A percentile compares a stretch with the other conserved stretches of the same genome.
These are phyloP conservation scores for Menura novaehollandiae DNA, from an alignment of 2,113 vertebrate species.

Conservation along the genomic window DNA sequence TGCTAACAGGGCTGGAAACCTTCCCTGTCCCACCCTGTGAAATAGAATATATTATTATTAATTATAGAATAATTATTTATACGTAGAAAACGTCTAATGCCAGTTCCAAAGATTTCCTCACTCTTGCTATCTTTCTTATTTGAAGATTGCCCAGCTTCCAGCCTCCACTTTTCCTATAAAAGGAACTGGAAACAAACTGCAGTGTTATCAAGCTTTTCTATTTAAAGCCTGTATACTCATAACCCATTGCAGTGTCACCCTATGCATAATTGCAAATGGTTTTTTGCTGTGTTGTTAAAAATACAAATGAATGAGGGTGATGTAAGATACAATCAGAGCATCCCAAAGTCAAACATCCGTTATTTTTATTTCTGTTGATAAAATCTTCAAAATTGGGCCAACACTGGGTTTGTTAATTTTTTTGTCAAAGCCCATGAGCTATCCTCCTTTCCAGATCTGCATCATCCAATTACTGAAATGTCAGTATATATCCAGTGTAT, in stretches of 20 bases:
- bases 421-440: neutral
- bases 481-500: neutral
- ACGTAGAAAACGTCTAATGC: neutral
- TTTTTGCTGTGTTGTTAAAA: neutral
- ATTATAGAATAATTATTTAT: neutral
- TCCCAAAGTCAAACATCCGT: neutral
- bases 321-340: neutral
- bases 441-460: neutral
- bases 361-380: neutral
- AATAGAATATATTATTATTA: neutral
- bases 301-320: neutral
- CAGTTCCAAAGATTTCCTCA: neutral
- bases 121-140: neutral
- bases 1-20: neutral
- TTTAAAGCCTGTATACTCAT: neutral
- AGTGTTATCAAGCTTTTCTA: neutral
- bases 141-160: neutral
- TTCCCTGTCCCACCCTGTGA: too few species aligned
- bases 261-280: neutral
- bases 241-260: neutral
- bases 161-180: neutral
- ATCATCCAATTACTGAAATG: neutral
- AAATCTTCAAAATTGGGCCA: neutral
- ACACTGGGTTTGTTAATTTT: neutral
- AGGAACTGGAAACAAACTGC: neutral